phyloP scores from a whole-genome alignment of 1,140 invertebrate genomes.

The Bursaphelenchus mucronatus region DNA sequence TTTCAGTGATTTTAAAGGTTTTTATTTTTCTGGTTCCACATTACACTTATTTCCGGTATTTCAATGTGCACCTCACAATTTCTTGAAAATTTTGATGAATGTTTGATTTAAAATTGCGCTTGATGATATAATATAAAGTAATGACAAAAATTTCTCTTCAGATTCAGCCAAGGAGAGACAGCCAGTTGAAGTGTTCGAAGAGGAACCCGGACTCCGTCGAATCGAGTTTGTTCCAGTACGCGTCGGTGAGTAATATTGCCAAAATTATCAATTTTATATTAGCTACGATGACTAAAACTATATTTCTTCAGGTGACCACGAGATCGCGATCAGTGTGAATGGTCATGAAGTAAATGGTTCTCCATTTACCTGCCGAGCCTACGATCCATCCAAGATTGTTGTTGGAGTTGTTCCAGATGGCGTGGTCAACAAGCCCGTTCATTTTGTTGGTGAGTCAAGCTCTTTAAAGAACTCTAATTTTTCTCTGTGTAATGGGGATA shows the following conservation, averaged over 20 bases:
- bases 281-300: not conserved
- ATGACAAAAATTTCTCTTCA: constrained; percentile 12
- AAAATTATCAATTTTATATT: constrained; percentile 10
- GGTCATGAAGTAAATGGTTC: constrained; percentile 35
- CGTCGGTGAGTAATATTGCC: constrained; percentile 66
- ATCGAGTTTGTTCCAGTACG: constrained; percentile 79
- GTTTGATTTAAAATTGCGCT: too few relatives aligned
- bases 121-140: too few relatives aligned
- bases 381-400: constrained; percentile 84
- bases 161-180: constrained; percentile 30
- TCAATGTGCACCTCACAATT: too few relatives aligned
- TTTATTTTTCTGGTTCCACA: too few relatives aligned
- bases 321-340: constrained; percentile 70
- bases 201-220: constrained; percentile 66
- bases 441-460: constrained; percentile 74
- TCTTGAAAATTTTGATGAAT: too few relatives aligned
- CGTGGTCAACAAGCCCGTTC: constrained; percentile 81
- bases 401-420: constrained; percentile 79
- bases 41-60: too few relatives aligned
- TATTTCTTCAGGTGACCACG: constrained; percentile 79
- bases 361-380: constrained; percentile 73
- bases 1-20: too few relatives aligned
- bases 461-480: constrained; percentile 21
- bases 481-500: not conserved
- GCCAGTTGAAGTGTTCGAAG: constrained; percentile 24